A percentile compares a stretch with the other conserved stretches of the same genome.
These are phyloP conservation scores for Arctocebus calabarensis DNA, from an alignment of 2,797 vertebrate genomes.

Conservation along the genomic window DNA sequence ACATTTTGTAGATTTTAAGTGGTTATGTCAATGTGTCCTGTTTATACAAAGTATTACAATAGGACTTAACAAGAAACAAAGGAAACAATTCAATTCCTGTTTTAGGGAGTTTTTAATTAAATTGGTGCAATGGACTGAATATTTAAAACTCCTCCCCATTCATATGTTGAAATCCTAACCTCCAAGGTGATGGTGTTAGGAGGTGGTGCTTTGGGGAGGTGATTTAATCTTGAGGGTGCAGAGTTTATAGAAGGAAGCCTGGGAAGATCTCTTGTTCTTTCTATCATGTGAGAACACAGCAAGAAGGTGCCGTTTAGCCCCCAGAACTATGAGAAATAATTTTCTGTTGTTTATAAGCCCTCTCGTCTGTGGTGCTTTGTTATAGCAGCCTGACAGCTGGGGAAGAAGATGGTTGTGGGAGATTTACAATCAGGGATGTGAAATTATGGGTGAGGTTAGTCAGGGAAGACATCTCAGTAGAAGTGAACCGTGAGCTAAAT, in stretches of 20 bases:
- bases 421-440: background rate
- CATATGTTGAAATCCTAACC: background rate
- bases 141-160: background rate
- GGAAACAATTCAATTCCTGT: background rate
- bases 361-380: background rate
- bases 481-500: background rate
- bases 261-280: background rate
- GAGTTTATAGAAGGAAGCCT: background rate
- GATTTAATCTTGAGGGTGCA: background rate
- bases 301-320: background rate
- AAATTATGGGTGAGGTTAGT: background rate
- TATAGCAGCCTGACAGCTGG: background rate
- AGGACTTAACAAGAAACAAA: slow-evolving; percentile 11
- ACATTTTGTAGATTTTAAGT: background rate
- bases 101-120: slow-evolving; percentile 11
- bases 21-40: background rate
- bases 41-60: background rate
- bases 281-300: background rate
- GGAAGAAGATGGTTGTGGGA: background rate
- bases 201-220: background rate
- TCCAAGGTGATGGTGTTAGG: background rate
- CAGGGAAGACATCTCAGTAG: background rate
- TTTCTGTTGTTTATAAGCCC: background rate
- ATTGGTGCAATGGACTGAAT: background rate
- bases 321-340: background rate